Percentiles rank a stretch among this genome's conserved stretches.
Evolutionary conservation across 2,888 invertebrate species (phyloP).

Genomic region (Pandemis corylana): DNA sequence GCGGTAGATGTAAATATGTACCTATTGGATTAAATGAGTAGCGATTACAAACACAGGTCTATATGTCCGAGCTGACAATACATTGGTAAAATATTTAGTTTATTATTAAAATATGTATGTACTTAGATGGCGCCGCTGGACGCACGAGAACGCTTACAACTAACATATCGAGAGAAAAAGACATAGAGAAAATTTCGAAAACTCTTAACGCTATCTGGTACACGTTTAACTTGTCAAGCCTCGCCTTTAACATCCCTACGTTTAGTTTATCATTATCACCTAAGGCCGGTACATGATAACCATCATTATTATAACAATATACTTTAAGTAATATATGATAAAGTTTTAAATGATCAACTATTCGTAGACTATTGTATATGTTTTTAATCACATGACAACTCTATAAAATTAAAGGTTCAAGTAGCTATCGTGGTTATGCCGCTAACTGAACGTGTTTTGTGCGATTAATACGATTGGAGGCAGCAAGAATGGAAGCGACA

Average conservation of each 20-base stretch:
- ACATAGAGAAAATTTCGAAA: slow-evolving; percentile 80
- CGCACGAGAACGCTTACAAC: slow-evolving; percentile 67
- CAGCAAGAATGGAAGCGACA: slow-evolving; percentile 25
- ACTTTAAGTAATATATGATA: slow-evolving; percentile 73
- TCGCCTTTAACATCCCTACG: slow-evolving; percentile 70
- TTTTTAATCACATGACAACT: slow-evolving; percentile 66
- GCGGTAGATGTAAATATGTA: slow-evolving; percentile 66
- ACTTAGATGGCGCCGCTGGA: slow-evolving; percentile 52
- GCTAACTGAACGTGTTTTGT: slow-evolving; percentile 18
- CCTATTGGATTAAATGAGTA: slow-evolving; percentile 64
- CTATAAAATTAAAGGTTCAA: slow-evolving; percentile 43
- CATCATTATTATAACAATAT: slow-evolving; percentile 74
- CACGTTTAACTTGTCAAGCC: slow-evolving; percentile 72
- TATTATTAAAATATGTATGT: slow-evolving; percentile 59
- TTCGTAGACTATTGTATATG: slow-evolving; percentile 71
- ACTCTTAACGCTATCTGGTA: slow-evolving; percentile 73
- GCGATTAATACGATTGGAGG: slow-evolving; percentile 22
- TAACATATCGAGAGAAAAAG: slow-evolving; percentile 80
- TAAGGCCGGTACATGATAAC: slow-evolving; percentile 82
- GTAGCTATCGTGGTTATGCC: slow-evolving; percentile 3
- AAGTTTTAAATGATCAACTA: slow-evolving; percentile 76
- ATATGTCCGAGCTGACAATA: slow-evolving; percentile 56
- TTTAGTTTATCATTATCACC: slow-evolving; percentile 61
- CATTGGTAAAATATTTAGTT: slow-evolving; percentile 62
- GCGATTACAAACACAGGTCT: slow-evolving; percentile 66